These are phyloP conservation scores for Gallinago undulata DNA, from an alignment of 2,113 vertebrate species.

Conservation along the genomic window DNA sequence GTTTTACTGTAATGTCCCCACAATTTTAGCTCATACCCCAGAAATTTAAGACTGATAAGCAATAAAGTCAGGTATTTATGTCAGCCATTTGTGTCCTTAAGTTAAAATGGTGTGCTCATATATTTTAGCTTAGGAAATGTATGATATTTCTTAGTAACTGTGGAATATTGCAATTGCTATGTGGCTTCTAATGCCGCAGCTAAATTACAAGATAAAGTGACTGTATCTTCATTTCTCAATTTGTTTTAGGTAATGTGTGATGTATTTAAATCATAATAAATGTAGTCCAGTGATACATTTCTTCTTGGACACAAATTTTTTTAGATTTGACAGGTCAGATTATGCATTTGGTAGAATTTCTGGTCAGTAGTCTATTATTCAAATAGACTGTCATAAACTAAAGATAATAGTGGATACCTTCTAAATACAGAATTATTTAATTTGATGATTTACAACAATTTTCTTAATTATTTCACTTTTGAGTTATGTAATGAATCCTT, in stretches of 20 bases:
- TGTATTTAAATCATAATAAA: not conserved
- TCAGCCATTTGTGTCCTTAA: not conserved
- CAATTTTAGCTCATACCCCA: not conserved
- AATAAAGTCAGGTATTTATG: not conserved
- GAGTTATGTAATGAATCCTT: not conserved
- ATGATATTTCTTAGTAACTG: not conserved
- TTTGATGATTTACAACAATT: not conserved
- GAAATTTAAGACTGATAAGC: not conserved
- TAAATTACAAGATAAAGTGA: not conserved
- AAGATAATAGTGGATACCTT: not conserved
- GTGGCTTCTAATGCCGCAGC: not conserved
- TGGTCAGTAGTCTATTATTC: not conserved
- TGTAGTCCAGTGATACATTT: not conserved
- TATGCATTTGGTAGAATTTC: not conserved
- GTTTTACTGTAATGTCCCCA: not conserved
- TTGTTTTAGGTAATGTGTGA: not conserved
- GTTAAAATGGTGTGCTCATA: not conserved
- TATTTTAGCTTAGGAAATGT: not conserved
- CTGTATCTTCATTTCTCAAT: not conserved
- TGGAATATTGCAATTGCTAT: not conserved
- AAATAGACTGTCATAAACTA: not conserved
- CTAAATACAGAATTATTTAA: not conserved
- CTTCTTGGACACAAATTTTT: not conserved
- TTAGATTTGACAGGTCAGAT: not conserved
- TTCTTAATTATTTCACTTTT: not conserved